Evolutionary conservation across 2,113 vertebrate species (phyloP).

Genomic region (Amphiprion percula): DNA sequence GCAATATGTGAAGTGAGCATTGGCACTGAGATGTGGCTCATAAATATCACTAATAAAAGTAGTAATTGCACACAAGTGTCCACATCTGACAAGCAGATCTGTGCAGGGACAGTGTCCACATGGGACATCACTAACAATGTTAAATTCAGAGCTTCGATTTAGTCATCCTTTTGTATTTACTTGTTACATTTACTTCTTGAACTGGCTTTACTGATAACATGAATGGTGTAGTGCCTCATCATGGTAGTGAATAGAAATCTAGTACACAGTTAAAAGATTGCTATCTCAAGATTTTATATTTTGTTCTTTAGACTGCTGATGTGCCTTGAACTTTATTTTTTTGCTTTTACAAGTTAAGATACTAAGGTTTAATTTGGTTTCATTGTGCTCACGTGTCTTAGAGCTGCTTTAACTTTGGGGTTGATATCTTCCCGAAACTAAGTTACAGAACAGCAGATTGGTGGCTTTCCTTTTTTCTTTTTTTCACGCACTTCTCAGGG

Average conservation of each 20-base stretch:
- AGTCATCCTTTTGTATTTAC: conserved; percentile 2
- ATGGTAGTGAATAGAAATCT: conserved; percentile 3
- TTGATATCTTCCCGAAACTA: not conserved
- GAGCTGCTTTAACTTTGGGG: conserved; percentile 14
- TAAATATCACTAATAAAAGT: not conserved
- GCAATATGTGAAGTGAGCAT: not conserved
- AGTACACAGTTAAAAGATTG: conserved; percentile 28
- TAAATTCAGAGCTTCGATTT: conserved; percentile 23
- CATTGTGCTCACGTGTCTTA: conserved; percentile 35
- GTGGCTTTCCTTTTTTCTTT: not conserved
- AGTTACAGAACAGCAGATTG: conserved; percentile 9
- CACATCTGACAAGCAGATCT: not conserved
- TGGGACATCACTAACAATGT: conserved; percentile 7
- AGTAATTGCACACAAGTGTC: not conserved
- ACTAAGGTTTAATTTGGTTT: conserved; percentile 35
- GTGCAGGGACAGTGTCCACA: not conserved
- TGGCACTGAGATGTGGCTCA: not conserved
- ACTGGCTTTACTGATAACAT: conserved; percentile 17
- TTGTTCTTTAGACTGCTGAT: conserved; percentile 49
- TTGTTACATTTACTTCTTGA: conserved; percentile 10
- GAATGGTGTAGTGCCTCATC: conserved; percentile 13
- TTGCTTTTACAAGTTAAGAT: conserved; percentile 17
- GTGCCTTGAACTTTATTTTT: conserved; percentile 64
- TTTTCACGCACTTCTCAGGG: conserved; percentile 64
- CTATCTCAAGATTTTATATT: conserved; percentile 61